These are phyloP conservation scores for Lochmaea capreae DNA, from an alignment of 2,888 invertebrate species.

Conservation along the genomic window DNA sequence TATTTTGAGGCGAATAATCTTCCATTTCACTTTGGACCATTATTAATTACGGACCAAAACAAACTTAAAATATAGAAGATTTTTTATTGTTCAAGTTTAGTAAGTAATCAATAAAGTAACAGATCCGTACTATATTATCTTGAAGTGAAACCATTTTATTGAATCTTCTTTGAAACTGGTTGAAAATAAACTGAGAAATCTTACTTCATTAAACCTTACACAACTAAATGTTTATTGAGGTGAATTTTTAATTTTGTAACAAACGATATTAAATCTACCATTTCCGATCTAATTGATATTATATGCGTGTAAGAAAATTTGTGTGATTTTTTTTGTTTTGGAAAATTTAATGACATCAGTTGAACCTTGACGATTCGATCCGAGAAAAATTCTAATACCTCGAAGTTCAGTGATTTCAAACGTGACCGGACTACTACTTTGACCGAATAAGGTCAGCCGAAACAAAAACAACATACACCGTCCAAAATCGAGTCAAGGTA, in stretches of 20 bases:
- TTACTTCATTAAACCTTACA: neutral
- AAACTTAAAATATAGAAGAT: no score
- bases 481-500: constrained; percentile 26
- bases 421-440: constrained; percentile 21
- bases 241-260: neutral
- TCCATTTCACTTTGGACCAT: no score
- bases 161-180: no score
- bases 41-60: no score
- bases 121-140: no score
- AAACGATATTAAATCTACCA: no score
- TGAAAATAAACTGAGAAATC: neutral
- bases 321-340: constrained; percentile 7
- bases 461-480: constrained; percentile 22
- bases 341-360: constrained; percentile 27
- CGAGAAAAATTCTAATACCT: constrained; percentile 27
- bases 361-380: constrained; percentile 22
- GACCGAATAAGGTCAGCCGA: constrained; percentile 21
- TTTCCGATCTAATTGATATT: constrained; percentile 2
- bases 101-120: no score
- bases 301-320: neutral
- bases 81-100: no score
- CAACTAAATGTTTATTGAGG: neutral
- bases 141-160: no score
- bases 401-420: constrained; percentile 27
- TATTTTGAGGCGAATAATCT: no score